Base-by-base conservation (phyloP, 1,140 invertebrate genomes). In the Eubasilissa regina region DNA sequence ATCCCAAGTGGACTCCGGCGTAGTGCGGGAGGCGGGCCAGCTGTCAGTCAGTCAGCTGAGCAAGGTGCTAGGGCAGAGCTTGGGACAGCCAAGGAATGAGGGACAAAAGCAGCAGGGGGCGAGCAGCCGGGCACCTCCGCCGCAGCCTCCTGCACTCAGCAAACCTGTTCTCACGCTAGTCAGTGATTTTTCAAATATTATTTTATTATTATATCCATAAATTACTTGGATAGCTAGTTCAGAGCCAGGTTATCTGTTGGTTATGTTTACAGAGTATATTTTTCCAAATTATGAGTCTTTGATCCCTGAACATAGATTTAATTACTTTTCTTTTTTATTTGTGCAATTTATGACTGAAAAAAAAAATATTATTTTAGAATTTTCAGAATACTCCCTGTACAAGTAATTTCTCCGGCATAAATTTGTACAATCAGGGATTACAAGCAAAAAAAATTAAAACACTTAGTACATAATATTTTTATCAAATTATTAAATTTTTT, bases 111-210 rank as follows among this genome's bases (percentile, higher is more conserved):
- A 84, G 85, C 76, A 82, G 83, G 88, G 75, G 7, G 13, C 66
- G 17, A 12, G 13, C 8, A 66, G n/a, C 43, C 44, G 66, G 66
- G 66, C 45, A 87, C 88, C 9, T 87, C 88, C 0, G 87, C 89
- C 12, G 87, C 89, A 15, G 87, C 89, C 60, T 60, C 81, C 21
- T 21, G 70, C 43, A 10, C 64, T 45, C 21, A 85, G 85, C 81
- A 89, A 87, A 76, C 83, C 85, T 19, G 84, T 82, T 21, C 87
- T 88, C 85, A 86, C 86, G 79, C 84, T 87, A 85, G 88, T 89
- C 68, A 89, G 87, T 87, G 44, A 12, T 11, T 74, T 15, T 56
- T 17, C 6, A 17, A n/a, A 12, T 44, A 21, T 21, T 25, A 4
- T 35, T 9, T 62, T 62, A 56, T 11, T 11, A 56, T 56, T n/a